phyloP scores from a whole-genome alignment of 2,888 invertebrate species.

The Atrina japonica region DNA sequence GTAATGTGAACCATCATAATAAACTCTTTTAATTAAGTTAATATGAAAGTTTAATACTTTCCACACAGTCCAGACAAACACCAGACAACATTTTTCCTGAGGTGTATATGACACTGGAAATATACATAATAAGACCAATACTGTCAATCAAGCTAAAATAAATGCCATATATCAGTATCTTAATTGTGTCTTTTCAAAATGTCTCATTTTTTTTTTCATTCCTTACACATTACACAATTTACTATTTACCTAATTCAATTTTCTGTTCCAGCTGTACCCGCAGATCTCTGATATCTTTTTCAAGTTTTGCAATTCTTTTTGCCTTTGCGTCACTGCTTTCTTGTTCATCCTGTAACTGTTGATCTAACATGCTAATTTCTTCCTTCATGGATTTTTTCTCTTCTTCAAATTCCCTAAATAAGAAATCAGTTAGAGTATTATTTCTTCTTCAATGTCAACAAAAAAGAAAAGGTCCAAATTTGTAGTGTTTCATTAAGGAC shows the following conservation, averaged over 20 bases:
- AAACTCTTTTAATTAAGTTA: too few relatives aligned
- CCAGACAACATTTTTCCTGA: too few relatives aligned
- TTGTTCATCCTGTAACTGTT: constrained; percentile 66
- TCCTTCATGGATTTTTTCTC: constrained; percentile 56
- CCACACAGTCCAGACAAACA: too few relatives aligned
- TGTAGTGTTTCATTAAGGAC: too few relatives aligned
- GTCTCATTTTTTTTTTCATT: background rate
- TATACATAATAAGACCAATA: too few relatives aligned
- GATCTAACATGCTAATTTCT: constrained; percentile 58
- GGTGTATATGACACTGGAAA: too few relatives aligned
- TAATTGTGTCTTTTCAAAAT: background rate
- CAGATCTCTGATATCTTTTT: constrained; percentile 69
- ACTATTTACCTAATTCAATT: constrained; percentile 69
- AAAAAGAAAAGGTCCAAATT: too few relatives aligned
- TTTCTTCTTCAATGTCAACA: too few relatives aligned
- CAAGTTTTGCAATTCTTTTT: constrained; percentile 61
- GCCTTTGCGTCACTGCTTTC: constrained; percentile 58
- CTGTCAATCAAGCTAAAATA: constrained; percentile 5
- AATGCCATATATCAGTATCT: too few relatives aligned
- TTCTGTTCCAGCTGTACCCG: constrained; percentile 72
- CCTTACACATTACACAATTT: too few relatives aligned
- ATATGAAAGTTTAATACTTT: too few relatives aligned
- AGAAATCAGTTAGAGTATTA: background rate
- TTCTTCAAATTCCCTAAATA: constrained; percentile 58
- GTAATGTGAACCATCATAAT: too few relatives aligned